Base-by-base conservation (phyloP, 30 jellyfish, hydroid and myxozoan genomes). In the Hydra vulgaris region DNA sequence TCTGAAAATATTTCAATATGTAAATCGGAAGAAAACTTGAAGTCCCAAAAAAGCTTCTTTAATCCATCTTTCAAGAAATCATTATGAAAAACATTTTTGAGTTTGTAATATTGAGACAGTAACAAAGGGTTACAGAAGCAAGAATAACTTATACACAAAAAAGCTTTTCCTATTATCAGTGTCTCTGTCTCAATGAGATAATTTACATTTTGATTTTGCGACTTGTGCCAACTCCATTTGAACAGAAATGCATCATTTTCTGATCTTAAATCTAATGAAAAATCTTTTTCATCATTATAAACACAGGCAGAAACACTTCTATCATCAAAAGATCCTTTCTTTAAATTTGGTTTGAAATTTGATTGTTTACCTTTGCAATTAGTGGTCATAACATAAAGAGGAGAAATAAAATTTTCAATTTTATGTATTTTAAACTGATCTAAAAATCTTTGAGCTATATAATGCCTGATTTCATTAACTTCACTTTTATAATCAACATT, bases 401-500 rank as follows among this genome's bases (percentile, higher is more conserved):
- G 87, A 15, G 87, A 66, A 27, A 80, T 27, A 20, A 12, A 80
- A 66, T 4, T n/a, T 7, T 71, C 74, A 20, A 86, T 71, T 17
- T 81, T 70, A 20, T 71, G 77, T 40, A 90, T 21, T 23, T 74
- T 53, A 79, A 90, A 90, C 18, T 23, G 54, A 17, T 73, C 69
- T 0, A 85, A 21, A 78, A 90, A 90, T 26, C 83, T 72, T 26
- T 54, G 71, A 18, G 88, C 79, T 16, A 85, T 66, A 73, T 23
- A 55, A 21, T 54, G 71, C 21, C 85, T 90, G 0, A 74, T 56
- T 53, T 72, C 71, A 7, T 25, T 56, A 8, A 81, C 21, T 40
- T 0, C 23, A 7, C 25, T 25, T 55, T 82, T 21, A 18, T 81
- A 56, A 1, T 70, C 75, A 40, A 25, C 73, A 25, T 83, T 25